Evolutionary conservation across 2,888 invertebrate genomes (phyloP).

Genomic region (Dichetophora obliterata): DNA sequence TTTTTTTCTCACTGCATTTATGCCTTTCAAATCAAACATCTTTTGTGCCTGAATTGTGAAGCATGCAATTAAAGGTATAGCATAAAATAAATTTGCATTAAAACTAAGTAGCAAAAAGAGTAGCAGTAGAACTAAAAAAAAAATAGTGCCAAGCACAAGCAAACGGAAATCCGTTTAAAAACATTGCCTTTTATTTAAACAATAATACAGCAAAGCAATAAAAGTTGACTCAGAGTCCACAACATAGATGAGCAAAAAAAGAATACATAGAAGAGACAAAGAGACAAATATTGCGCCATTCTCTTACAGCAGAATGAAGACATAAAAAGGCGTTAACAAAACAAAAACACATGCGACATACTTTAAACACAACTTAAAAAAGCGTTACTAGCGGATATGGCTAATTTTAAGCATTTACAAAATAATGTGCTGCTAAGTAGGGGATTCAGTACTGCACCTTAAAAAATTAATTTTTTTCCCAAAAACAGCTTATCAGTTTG

Average conservation of each 20-base stretch:
- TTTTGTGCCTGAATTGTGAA: too few relatives aligned
- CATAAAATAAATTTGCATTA: background rate
- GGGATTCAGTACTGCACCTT: too few relatives aligned
- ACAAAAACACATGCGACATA: too few relatives aligned
- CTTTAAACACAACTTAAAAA: background rate
- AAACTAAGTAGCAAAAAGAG: background rate
- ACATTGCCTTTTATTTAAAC: background rate
- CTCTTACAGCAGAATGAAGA: too few relatives aligned
- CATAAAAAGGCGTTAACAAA: too few relatives aligned
- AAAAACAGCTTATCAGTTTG: background rate
- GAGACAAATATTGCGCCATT: background rate
- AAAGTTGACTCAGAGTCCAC: background rate
- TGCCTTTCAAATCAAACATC: too few relatives aligned
- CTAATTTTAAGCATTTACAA: background rate
- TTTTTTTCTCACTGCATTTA: too few relatives aligned
- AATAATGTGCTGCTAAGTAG: too few relatives aligned
- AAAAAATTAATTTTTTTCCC: background rate
- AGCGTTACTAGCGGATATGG: background rate
- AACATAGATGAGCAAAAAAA: background rate
- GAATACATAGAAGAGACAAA: background rate
- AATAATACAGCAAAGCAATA: background rate
- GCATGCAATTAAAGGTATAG: too few relatives aligned
- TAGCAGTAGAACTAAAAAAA: background rate
- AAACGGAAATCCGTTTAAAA: slow-evolving; percentile 29
- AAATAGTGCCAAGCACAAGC: slow-evolving; percentile 12